Evolutionary conservation across 2,888 invertebrate genomes (phyloP).

Genomic region (Andrena trimmerana): DNA sequence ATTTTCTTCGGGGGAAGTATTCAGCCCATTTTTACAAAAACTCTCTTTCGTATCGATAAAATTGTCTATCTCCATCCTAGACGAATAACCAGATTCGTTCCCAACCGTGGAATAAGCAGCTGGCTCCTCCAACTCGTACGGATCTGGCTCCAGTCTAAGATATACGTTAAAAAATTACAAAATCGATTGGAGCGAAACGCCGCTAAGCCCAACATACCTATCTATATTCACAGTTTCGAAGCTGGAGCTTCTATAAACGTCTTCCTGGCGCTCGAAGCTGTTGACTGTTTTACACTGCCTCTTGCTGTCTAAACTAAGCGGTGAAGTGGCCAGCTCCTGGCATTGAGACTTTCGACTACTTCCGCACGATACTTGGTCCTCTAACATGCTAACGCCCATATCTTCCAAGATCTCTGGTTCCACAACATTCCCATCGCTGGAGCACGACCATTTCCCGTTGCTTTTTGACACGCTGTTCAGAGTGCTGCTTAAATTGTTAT

Average conservation of each 20-base stretch:
- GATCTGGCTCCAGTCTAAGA: conserved; percentile 74
- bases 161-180: not conserved
- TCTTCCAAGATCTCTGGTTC: conserved; percentile 86
- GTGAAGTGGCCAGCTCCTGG: conserved; percentile 81
- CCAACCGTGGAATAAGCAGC: conserved; percentile 68
- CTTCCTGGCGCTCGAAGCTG: conserved; percentile 70
- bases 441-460: conserved; percentile 78
- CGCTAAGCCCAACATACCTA: conserved; percentile 68
- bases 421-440: conserved; percentile 81
- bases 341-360: conserved; percentile 78
- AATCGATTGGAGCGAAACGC: not conserved
- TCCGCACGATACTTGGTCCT: conserved; percentile 85
- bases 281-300: conserved; percentile 57
- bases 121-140: conserved; percentile 74
- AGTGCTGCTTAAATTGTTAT: conserved; percentile 79
- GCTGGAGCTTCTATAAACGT: conserved; percentile 67
- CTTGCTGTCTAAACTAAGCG: conserved; percentile 64
- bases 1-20: conserved; percentile 79
- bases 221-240: conserved; percentile 69
- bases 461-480: conserved; percentile 74
- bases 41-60: conserved; percentile 75
- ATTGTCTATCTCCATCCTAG: conserved; percentile 77
- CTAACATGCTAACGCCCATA: conserved; percentile 88
- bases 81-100: conserved; percentile 81
- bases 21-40: conserved; percentile 72